These are phyloP conservation scores for Phasianus colchicus DNA, from an alignment of 2,113 vertebrate genomes.

Conservation along the genomic window DNA sequence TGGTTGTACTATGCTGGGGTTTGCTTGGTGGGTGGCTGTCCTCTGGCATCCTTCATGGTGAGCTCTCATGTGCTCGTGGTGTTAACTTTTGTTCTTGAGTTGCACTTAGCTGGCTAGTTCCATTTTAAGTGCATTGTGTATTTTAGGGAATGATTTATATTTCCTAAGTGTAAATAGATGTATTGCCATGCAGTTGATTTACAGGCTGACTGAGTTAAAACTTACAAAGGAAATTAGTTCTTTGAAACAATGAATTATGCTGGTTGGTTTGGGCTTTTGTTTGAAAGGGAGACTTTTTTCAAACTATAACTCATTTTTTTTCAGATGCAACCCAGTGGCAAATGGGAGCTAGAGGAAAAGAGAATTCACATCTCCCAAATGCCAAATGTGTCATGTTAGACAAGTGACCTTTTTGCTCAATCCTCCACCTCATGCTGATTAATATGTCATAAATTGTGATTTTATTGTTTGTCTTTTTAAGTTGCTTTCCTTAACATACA, in stretches of 20 bases:
- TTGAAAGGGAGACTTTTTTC: neutral
- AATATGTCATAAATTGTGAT: neutral
- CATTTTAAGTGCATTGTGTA: neutral
- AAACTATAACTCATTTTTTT: neutral
- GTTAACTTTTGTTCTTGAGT: neutral
- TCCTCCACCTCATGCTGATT: neutral
- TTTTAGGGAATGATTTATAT: neutral
- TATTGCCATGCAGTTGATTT: neutral
- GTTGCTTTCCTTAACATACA: slow-evolving; percentile 73
- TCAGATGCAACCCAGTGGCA: neutral
- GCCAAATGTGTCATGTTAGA: neutral
- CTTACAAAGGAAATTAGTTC: neutral
- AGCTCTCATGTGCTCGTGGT: accelerated
- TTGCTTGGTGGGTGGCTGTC: neutral
- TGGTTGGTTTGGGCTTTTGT: neutral
- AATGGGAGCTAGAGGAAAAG: neutral
- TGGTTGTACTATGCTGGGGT: neutral
- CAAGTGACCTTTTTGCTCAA: neutral
- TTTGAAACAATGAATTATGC: neutral
- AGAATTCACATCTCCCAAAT: neutral
- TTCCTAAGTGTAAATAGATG: neutral
- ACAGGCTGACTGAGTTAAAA: neutral
- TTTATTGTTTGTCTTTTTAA: neutral
- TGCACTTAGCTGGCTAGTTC: neutral
- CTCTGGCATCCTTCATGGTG: neutral